Evolutionary conservation across 2,888 invertebrate genomes (phyloP), one percentile per base, ranked within the genome.

Genomic region (Mechanitis mazaeus): DNA sequence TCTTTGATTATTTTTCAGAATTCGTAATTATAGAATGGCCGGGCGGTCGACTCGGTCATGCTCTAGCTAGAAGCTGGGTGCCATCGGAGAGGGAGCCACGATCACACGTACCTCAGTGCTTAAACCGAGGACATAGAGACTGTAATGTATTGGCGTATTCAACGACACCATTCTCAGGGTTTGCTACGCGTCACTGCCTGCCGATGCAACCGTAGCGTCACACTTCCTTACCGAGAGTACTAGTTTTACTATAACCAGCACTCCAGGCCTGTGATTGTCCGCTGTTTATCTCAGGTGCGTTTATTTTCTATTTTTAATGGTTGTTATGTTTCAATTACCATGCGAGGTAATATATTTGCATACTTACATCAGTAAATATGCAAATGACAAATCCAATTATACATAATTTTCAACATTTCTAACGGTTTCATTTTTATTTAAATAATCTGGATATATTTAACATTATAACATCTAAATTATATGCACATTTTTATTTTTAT

Each of bases 151-250:
- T 31, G 50, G 64, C 60, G 46, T 58, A 60, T 54, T 42, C 68
- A 66, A 60, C 75, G 80, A 75, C 83, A 82, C 77, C 73, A 74
- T 75, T 75, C 74, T 70, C 75, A 72, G 67, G 72, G 63, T 54
- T 65, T 67, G 69, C 71, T 75, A 82, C 81, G 85, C 85, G 75
- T 79, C 79, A 76, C 72, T 82, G 76, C 70, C 71, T 75, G 65
- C 71, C 65, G 66, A 60, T 69, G 64, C 64, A 61, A 69, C 67
- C 66, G 67, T 66, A 66, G 68, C 65, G 67, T 67, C 66, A 67
- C 69, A 70, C 67, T 70, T 68, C 69, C 67, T 66, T 66, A 66
- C 58, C 60, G 60, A 66, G 66, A 62, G 45, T 54, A 60, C 59
- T 60, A 54, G 60, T 59, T 63, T 62, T 59, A 62, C 60, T 62